Evolutionary conservation across 2,888 invertebrate species (phyloP).

Genomic region (Andrena flavipes): DNA sequence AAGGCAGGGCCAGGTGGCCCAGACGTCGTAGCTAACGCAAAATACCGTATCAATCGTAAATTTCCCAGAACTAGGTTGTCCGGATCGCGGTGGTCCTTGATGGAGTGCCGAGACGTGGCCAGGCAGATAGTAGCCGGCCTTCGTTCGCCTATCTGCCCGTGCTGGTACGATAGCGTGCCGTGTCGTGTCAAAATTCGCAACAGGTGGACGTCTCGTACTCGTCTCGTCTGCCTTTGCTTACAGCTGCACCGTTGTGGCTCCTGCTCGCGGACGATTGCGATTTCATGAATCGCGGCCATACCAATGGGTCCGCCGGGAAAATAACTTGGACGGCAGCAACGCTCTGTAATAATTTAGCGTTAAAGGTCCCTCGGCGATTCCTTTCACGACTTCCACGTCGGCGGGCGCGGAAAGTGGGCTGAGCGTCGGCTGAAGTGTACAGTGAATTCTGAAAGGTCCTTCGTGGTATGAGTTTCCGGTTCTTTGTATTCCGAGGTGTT

Average conservation of each 20-base stretch:
- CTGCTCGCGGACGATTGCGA: constrained; percentile 64
- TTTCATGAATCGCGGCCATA: constrained; percentile 63
- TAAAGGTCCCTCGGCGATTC: not conserved
- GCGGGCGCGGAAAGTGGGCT: too few species aligned
- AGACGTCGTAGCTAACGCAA: constrained; percentile 26
- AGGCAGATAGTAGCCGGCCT: constrained; percentile 26
- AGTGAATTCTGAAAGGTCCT: too few species aligned
- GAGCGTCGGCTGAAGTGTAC: too few species aligned
- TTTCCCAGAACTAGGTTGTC: constrained; percentile 46
- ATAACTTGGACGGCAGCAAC: constrained; percentile 16
- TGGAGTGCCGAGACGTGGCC: constrained; percentile 8
- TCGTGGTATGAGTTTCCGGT: too few species aligned
- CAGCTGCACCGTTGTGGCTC: constrained; percentile 43
- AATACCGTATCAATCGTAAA: constrained; percentile 52
- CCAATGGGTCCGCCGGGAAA: constrained; percentile 32
- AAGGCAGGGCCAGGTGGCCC: constrained; percentile 5
- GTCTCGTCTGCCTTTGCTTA: constrained; percentile 66
- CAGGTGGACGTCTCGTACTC: constrained; percentile 80
- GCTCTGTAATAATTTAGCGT: constrained; percentile 16
- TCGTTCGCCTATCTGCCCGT: constrained; percentile 58
- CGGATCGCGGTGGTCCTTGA: constrained; percentile 12
- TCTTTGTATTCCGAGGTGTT: too few species aligned
- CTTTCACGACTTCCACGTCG: not conserved
- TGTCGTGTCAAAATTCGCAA: constrained; percentile 77
- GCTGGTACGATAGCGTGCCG: constrained; percentile 51